phyloP scores from a whole-genome alignment of 2,888 invertebrate genomes.

The Melanophora roralis region DNA sequence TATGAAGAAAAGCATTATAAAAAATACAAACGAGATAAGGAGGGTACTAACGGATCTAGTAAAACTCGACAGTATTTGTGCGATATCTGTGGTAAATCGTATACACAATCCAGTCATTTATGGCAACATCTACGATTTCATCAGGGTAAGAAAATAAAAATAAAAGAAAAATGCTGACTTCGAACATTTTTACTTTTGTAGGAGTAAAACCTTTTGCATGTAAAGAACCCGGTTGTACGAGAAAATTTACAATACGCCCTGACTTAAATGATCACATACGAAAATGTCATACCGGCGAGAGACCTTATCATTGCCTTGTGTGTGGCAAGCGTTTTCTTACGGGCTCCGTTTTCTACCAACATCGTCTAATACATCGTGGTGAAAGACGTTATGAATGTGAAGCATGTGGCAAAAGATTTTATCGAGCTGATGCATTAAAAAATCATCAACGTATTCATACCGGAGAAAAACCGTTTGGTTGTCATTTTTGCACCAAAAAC shows the following conservation, averaged over 20 bases:
- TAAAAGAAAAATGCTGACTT: neutral
- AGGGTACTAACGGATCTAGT: slow-evolving; percentile 61
- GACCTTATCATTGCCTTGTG: slow-evolving; percentile 81
- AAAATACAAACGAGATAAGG: slow-evolving; percentile 77
- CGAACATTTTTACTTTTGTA: slow-evolving; percentile 65
- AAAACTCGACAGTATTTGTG: slow-evolving; percentile 79
- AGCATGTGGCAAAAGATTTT: slow-evolving; percentile 81
- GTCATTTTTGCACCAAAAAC: slow-evolving; percentile 78
- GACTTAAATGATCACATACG: slow-evolving; percentile 82
- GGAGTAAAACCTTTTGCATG: slow-evolving; percentile 82
- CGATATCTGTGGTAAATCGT: slow-evolving; percentile 81
- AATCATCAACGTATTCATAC: slow-evolving; percentile 81
- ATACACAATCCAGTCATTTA: slow-evolving; percentile 81
- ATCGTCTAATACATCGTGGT: slow-evolving; percentile 81
- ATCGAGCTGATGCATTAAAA: slow-evolving; percentile 82
- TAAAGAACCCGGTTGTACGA: slow-evolving; percentile 80
- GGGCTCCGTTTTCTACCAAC: slow-evolving; percentile 82
- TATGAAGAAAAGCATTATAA: slow-evolving; percentile 80
- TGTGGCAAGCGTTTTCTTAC: slow-evolving; percentile 82
- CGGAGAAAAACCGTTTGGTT: slow-evolving; percentile 80
- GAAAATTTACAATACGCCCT: slow-evolving; percentile 81
- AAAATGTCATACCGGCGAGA: slow-evolving; percentile 82
- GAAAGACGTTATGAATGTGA: slow-evolving; percentile 82
- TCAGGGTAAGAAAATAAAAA: slow-evolving; percentile 77
- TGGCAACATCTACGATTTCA: slow-evolving; percentile 83